Percentiles rank a stretch among this genome's conserved stretches.
phyloP scores from a whole-genome alignment of 2,888 invertebrate genomes.

The Idaea dimidiata region DNA sequence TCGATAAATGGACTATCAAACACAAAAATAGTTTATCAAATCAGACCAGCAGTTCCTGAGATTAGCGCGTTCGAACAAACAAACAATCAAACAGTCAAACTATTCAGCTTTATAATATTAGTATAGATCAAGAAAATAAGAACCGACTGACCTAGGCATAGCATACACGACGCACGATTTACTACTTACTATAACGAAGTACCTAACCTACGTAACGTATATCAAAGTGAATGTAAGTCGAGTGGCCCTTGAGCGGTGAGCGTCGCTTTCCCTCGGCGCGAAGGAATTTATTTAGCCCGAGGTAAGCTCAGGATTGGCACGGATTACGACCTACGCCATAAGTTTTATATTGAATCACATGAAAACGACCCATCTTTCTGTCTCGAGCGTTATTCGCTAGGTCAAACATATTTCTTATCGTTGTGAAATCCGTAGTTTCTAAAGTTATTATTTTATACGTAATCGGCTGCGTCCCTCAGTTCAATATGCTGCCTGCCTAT shows the following conservation, averaged over 20 bases:
- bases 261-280: constrained; percentile 12
- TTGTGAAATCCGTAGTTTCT: not conserved
- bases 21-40: too few species aligned
- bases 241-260: constrained; percentile 22
- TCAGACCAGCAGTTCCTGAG: too few species aligned
- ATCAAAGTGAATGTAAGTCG: constrained; percentile 20
- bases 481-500: too few species aligned
- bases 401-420: not conserved
- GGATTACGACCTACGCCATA: constrained; percentile 8
- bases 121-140: too few species aligned
- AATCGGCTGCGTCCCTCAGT: too few species aligned
- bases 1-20: too few species aligned
- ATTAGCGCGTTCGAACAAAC: too few species aligned
- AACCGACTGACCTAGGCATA: not conserved
- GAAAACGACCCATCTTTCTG: not conserved
- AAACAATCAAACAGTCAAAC: too few species aligned
- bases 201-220: not conserved
- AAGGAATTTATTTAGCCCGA: constrained; percentile 21
- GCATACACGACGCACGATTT: not conserved
- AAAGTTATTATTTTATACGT: not conserved
- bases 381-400: not conserved
- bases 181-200: not conserved
- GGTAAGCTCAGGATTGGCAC: constrained; percentile 12
- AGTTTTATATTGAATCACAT: not conserved
- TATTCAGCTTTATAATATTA: too few species aligned